Evolutionary conservation across 2,888 invertebrate species (phyloP), one percentile per base, ranked within the genome.

Genomic region (Phyto melanocephala): DNA sequence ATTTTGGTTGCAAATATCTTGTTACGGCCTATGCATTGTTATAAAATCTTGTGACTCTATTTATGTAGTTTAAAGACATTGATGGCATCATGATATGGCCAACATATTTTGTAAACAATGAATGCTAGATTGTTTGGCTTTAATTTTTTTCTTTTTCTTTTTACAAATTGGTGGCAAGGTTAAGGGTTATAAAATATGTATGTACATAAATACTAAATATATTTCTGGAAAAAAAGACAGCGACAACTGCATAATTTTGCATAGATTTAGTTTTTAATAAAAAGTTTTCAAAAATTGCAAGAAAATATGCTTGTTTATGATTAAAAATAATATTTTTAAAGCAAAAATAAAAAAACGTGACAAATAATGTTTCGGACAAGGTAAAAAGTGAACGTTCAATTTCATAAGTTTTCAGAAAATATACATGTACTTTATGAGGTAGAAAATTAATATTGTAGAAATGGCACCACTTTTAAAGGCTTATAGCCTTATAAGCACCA

Each of bases 51-150:
- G 74, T 62, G 10, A 52, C 37, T 65, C 8, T 40, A 42, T 71
- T 71, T 78, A 17, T 52, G 13, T 60, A n/a, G 22, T 20, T 72
- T 40, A 42, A 42, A 1, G 35, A 52, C 17, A 50, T 28, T 3
- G 28, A 5, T 72, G 65, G 24, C 22, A 67, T 67, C 65, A 79
- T 52, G 65, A 67, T 72, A 50, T 71, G 71, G 20, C 65, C 56
- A 68, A 52, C 17, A 71, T 71, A 28, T 56, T 71, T 76, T 42
- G 58, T 71, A 54, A 67, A 78, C 74, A 78, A 82, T 70, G 70
- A 35, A 70, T 42, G 20, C 22, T 54, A 47, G 17, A 54, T 62
- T 15, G n/a, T 42, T 13, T 60, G n/a, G n/a, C n/a, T n/a, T n/a
- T n/a, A 0, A 28, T 63, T 50, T n/a, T 42, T 33, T 35, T 65